These are phyloP conservation scores for Hypolimnas misippus DNA, from an alignment of 2,888 invertebrate species.

Conservation along the genomic window DNA sequence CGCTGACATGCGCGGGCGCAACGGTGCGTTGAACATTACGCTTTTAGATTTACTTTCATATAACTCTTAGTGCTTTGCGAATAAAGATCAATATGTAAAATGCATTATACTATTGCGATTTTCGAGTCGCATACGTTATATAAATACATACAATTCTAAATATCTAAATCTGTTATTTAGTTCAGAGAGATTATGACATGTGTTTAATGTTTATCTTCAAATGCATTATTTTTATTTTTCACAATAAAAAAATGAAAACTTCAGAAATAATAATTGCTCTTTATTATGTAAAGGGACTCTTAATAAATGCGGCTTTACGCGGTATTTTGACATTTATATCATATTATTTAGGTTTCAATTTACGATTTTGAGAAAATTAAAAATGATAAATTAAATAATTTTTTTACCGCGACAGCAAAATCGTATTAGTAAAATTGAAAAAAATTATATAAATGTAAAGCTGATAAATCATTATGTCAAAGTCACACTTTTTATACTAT, in stretches of 20 bases:
- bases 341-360: conserved; percentile 2
- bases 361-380: not conserved
- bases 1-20: conserved; percentile 43
- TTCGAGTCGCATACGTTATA: not conserved
- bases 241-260: conserved; percentile 11
- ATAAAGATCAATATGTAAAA: conserved; percentile 15
- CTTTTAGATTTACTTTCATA: conserved; percentile 24
- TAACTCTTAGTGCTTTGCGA: conserved; percentile 6
- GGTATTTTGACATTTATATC: not conserved
- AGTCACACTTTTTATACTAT: not conserved
- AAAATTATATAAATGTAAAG: not conserved
- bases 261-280: conserved; percentile 24
- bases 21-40: conserved; percentile 16
- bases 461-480: too few relatives aligned
- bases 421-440: too few relatives aligned
- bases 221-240: not conserved
- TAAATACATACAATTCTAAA: not conserved
- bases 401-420: too few relatives aligned
- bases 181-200: not conserved
- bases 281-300: conserved; percentile 34
- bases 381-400: not conserved
- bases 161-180: not conserved
- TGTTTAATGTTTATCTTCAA: not conserved
- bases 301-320: not conserved
- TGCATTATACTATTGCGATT: not conserved